Conservation (phyloP, 92 coral and sea anemone genomes). For the Palythoa caribaeorum region DNA sequence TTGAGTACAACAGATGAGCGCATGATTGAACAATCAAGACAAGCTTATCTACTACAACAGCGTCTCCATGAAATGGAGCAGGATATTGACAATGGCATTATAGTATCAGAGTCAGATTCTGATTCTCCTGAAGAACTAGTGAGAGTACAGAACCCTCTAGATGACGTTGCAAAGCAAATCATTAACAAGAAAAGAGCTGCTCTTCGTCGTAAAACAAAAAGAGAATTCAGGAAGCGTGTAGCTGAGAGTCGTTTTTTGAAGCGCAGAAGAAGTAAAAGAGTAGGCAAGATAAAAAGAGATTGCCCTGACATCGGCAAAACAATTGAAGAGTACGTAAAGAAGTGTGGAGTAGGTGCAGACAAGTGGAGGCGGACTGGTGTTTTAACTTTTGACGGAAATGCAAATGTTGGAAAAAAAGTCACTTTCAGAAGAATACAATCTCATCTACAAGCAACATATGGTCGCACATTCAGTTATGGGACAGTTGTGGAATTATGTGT, state of each 20-base stretch:
- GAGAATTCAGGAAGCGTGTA: background rate
- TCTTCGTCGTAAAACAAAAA: background rate
- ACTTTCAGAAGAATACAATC: conserved; percentile 14
- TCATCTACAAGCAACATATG: no score
- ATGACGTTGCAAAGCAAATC: conserved; percentile 57
- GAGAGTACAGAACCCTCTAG: conserved; percentile 46
- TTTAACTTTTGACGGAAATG: conserved; percentile 56
- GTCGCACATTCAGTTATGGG: background rate
- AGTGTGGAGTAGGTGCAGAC: conserved; percentile 52
- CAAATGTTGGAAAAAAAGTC: conserved; percentile 18
- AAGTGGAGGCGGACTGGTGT: conserved; percentile 50
- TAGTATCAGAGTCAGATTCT: conserved; percentile 58
- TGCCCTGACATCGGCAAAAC: conserved; percentile 59
- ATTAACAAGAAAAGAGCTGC: conserved; percentile 57
- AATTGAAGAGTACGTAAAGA: conserved; percentile 43
- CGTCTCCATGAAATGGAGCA: conserved; percentile 45
- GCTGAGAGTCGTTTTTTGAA: conserved; percentile 52
- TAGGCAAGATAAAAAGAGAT: conserved; percentile 52
- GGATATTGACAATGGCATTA: conserved; percentile 57
- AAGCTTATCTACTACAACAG: conserved; percentile 24
- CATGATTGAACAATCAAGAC: conserved; percentile 48
- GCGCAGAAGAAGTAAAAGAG: conserved; percentile 53
- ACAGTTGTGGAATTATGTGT: conserved; percentile 61
- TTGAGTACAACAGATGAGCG: conserved; percentile 33
- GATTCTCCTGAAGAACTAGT: conserved; percentile 34